Percentiles rank a stretch among this genome's conserved stretches.
Evolutionary conservation across 2,888 invertebrate species (phyloP).

Genomic region (Drosophila greeni): DNA sequence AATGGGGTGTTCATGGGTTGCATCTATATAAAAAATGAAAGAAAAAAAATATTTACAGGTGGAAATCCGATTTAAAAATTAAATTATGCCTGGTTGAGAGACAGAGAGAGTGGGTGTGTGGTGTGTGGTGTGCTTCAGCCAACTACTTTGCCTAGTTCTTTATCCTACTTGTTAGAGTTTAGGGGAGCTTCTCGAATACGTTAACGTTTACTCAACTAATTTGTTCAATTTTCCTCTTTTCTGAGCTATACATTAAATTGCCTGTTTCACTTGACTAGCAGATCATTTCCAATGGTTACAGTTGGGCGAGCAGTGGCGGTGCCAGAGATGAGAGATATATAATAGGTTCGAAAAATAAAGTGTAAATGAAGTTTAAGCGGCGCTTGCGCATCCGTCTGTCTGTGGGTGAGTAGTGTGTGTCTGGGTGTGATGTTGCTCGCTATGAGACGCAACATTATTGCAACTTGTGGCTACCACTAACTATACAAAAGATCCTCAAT

Average conservation of each 20-base stretch:
- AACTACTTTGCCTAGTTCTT: constrained; percentile 16
- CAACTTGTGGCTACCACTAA: constrained; percentile 68
- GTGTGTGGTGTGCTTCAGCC: constrained; percentile 7
- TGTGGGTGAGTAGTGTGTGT: constrained; percentile 22
- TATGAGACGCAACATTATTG: constrained; percentile 72
- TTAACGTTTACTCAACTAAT: constrained; percentile 53
- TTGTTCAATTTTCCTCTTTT: constrained; percentile 60
- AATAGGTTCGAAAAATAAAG: constrained; percentile 3
- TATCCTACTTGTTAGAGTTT: constrained; percentile 15
- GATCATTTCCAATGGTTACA: constrained; percentile 57
- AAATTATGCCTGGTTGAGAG: constrained; percentile 24
- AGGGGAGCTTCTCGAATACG: constrained; percentile 30
- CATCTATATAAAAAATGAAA: constrained; percentile 31
- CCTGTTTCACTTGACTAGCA: constrained; percentile 71
- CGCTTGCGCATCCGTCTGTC: constrained; percentile 22
- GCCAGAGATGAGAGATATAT: constrained; percentile 17
- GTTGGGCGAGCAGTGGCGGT: constrained; percentile 42
- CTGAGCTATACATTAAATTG: constrained; percentile 60
- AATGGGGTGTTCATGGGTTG: constrained; percentile 54
- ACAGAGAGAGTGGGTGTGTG: constrained; percentile 4
- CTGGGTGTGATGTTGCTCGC: constrained; percentile 64
- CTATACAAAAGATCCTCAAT: constrained; percentile 62
- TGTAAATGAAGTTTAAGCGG: constrained; percentile 28
- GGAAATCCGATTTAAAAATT: constrained; percentile 25
- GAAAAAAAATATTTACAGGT: constrained; percentile 32